Percentiles rank a stretch among this genome's conserved stretches.
Evolutionary conservation across 2,797 vertebrate genomes (phyloP).

Genomic region (Bryconaethiops microstoma): DNA sequence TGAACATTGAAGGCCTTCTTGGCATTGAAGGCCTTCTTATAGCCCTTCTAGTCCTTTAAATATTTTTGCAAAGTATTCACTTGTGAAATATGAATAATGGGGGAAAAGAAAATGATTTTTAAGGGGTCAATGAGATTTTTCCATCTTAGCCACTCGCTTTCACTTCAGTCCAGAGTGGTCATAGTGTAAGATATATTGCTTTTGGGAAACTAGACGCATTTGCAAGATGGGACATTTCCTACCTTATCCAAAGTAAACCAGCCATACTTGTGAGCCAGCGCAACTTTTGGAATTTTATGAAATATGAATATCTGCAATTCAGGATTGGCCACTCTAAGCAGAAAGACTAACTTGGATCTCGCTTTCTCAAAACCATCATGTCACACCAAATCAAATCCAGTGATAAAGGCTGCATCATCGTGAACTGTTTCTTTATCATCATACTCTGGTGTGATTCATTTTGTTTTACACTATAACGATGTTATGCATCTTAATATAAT

Average conservation of each 20-base stretch:
- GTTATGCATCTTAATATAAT: background rate
- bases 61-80: constrained; percentile 1
- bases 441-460: background rate
- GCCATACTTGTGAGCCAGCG: background rate
- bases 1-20: background rate
- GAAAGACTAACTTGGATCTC: constrained; percentile 16
- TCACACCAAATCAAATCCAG: constrained; percentile 25
- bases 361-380: constrained; percentile 2
- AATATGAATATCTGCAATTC: background rate
- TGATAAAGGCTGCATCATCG: constrained; percentile 5
- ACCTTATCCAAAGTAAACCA: constrained; percentile 11
- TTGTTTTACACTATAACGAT: background rate
- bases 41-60: background rate
- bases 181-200: background rate
- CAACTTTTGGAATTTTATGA: constrained; percentile 1
- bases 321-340: background rate
- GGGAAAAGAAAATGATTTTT: background rate
- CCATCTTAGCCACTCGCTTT: background rate
- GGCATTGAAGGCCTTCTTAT: background rate
- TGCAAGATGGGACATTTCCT: background rate
- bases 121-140: background rate
- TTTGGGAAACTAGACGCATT: background rate
- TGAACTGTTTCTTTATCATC: background rate
- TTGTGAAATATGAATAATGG: constrained; percentile 4
- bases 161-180: background rate